Evolutionary conservation across 2,797 vertebrate species (phyloP).

Genomic region (Poecilia wingei): DNA sequence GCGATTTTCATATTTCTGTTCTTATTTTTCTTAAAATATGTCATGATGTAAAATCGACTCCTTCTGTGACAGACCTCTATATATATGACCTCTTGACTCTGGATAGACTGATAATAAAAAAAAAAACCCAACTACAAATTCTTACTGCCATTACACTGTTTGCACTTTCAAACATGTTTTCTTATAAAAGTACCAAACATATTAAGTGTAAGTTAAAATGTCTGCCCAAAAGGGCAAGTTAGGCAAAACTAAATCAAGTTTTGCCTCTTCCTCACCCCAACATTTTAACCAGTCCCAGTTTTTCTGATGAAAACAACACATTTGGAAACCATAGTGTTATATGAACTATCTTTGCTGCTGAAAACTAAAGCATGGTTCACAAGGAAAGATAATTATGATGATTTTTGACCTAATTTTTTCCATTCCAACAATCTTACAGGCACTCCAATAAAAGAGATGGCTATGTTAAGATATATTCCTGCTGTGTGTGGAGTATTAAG

Average conservation of each 20-base stretch:
- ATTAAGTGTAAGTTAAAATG: neutral
- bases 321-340: neutral
- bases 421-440: no score
- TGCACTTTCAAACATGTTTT: neutral
- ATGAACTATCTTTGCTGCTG: neutral
- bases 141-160: neutral
- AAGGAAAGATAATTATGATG: no score
- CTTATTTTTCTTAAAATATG: neutral
- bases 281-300: neutral
- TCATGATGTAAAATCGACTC: neutral
- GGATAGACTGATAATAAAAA: neutral
- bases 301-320: neutral
- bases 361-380: no score
- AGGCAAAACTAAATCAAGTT: neutral
- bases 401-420: no score
- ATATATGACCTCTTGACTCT: neutral
- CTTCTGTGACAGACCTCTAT: neutral
- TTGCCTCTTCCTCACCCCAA: no score
- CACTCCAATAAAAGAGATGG: no score
- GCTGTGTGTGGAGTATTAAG: no score
- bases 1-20: neutral
- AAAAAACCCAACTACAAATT: neutral
- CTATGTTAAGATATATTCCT: no score
- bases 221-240: neutral
- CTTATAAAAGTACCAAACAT: neutral